Conservation (phyloP, 1,140 invertebrate genomes). For the Drosophila arizonae region DNA sequence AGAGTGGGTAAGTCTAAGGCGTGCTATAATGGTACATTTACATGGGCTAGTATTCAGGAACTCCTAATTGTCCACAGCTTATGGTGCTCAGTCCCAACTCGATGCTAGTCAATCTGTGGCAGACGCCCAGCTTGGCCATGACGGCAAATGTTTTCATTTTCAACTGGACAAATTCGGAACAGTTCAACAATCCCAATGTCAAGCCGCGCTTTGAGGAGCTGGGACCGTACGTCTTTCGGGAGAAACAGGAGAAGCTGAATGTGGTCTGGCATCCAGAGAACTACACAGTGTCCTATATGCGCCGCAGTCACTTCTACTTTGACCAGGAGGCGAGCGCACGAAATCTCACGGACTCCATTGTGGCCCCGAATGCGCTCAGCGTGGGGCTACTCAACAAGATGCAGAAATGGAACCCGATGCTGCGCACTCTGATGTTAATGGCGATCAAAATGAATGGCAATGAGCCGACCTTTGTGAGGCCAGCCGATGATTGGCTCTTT, state of each 20-base stretch:
- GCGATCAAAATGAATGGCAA: constrained; percentile 84
- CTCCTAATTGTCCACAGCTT: constrained; percentile 8
- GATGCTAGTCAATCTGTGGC: constrained; percentile 87
- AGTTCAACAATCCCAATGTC: constrained; percentile 83
- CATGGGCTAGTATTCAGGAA: background rate
- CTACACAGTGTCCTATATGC: constrained; percentile 91
- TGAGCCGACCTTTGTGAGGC: constrained; percentile 85
- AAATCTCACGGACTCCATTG: constrained; percentile 88
- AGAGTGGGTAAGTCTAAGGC: constrained; percentile 38
- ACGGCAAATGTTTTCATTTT: constrained; percentile 89
- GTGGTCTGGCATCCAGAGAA: constrained; percentile 88
- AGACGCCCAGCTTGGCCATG: constrained; percentile 88
- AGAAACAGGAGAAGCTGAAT: constrained; percentile 86
- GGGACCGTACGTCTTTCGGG: constrained; percentile 89
- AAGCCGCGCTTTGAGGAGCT: constrained; percentile 88
- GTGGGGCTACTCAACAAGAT: constrained; percentile 80
- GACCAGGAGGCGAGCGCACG: constrained; percentile 88
- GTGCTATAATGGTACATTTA: too few species aligned
- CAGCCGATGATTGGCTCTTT: constrained; percentile 88
- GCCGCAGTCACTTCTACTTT: constrained; percentile 88
- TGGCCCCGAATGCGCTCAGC: constrained; percentile 90
- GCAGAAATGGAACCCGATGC: constrained; percentile 82
- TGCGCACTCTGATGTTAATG: constrained; percentile 85
- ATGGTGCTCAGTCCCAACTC: constrained; percentile 83
- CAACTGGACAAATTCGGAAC: constrained; percentile 91